These are phyloP conservation scores for Microcebus ravelobensis DNA, from an alignment of 2,113 vertebrate genomes.

Conservation along the genomic window DNA sequence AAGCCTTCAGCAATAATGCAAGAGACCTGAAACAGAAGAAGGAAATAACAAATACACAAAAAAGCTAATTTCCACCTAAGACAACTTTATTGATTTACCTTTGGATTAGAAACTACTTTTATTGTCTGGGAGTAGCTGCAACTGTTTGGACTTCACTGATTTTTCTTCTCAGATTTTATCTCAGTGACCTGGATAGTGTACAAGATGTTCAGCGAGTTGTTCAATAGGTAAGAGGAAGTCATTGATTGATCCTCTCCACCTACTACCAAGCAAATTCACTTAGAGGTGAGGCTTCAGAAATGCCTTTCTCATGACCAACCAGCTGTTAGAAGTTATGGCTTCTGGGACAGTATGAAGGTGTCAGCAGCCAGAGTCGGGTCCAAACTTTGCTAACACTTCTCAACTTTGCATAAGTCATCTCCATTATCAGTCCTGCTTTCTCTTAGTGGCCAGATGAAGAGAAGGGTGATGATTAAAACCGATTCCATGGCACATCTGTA, in stretches of 20 bases:
- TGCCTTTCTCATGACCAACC: not conserved
- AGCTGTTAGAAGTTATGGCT: not conserved
- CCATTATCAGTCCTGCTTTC: not conserved
- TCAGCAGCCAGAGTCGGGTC: not conserved
- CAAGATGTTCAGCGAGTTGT: not conserved
- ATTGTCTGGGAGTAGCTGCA: not conserved
- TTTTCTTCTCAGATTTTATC: not conserved
- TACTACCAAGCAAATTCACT: not conserved
- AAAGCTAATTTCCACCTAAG: not conserved
- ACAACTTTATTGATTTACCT: not conserved
- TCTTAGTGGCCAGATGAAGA: not conserved
- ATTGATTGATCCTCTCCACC: not conserved
- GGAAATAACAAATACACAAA: not conserved
- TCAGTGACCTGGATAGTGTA: not conserved
- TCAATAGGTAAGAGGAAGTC: not conserved
- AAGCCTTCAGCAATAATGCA: not conserved
- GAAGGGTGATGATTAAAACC: slow-evolving; percentile 4
- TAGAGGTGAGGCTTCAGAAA: not conserved
- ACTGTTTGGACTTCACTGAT: not conserved
- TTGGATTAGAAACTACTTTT: not conserved
- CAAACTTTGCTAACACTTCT: not conserved
- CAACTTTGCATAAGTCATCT: not conserved
- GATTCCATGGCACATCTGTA: not conserved
- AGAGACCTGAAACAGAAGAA: not conserved
- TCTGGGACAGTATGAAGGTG: not conserved